Evolutionary conservation across 2,888 invertebrate species (phyloP), one percentile per base, ranked within the genome.

Genomic region (Cerastis leucographa): DNA sequence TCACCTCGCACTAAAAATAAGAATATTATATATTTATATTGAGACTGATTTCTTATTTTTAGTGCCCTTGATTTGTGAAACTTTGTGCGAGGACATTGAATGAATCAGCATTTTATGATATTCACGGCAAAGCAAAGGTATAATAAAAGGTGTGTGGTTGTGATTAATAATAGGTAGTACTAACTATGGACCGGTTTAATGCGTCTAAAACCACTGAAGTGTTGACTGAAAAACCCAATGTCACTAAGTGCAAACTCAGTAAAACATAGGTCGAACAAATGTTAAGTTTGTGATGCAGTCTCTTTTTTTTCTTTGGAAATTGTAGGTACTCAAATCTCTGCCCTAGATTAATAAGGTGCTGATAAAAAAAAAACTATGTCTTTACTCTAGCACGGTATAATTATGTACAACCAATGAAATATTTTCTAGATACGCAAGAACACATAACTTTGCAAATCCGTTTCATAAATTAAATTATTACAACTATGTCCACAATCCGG

Each of bases 1-100:
- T 51, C 51, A 62, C 8, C 19, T 8, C 22, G 25, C 17, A n/a
- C n/a, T n/a, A n/a, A n/a, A n/a, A n/a, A n/a, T n/a, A n/a, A n/a
- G n/a, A n/a, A n/a, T n/a, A n/a, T n/a, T n/a, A n/a, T n/a, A n/a
- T n/a, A n/a, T n/a, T 29, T 19, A 44, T 12, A 74, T 25, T 68
- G n/a, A 44, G 29, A 8, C 46, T 42, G 65, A 29, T 66, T 80
- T 66, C 83, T 70, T 83, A 46, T 17, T 42, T 17, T 66, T 49
- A 25, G 44, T 72, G 85, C 25, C 85, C 72, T 84, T 81, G 85
- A 84, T 66, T 66, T 49, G 54, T 51, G 25, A 49, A 84, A 80
- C 68, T 54, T 78, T 71, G 70, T 25, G n/a, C n/a, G 42, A 62
- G 62, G 29, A 68, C 80, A 62, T 84, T 81, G 84, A 68, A 56